Base-by-base conservation (phyloP, 2,888 invertebrate genomes). In the Pammene fasciana region DNA sequence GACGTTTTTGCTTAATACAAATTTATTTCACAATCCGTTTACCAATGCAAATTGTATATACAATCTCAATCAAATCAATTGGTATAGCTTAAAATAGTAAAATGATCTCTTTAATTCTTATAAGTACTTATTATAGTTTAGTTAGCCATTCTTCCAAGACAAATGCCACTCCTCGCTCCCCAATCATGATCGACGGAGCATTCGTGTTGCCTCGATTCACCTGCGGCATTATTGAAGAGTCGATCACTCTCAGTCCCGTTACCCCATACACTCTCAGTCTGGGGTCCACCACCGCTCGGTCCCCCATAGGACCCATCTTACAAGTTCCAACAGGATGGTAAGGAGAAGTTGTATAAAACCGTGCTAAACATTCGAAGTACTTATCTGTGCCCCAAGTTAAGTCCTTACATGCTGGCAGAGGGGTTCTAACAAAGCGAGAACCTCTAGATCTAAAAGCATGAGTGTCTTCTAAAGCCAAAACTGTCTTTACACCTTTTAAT, bases 151-250 rank as follows among this genome's bases (percentile, higher is more conserved):
- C 80, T 57, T 84, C 81, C 9, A 86, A 76, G 18, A 89, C 70
- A 0, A 86, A 72, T 60, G 77, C 81, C 0, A 77, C 85, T 0
- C 86, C 89, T 65, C 78, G 80, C 66, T 97, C 97, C 0, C 94
- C 97, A 61, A 97, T 96, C 97, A 96, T 97, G 10, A 97, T 95
- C 0, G 94, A 93, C 0, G 97, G 95, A 0, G 96, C 97, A 78
- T 97, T 96, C 0, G 97, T 97, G 81, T 97, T 97, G 0, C 96
- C 96, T 72, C 96, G 95, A 0, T 95, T 90, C 36, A 97, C 94
- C 0, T 86, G 88, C 0, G 97, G 97, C 96, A 97, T 97, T 46
- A 97, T 95, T 8, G 96, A 96, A 0, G 96, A 95, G 81, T 97
- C 97, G 0, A 95, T 94, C 0, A 97, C 96, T 64, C 97, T 90